These are phyloP conservation scores for Bombus sibiricus DNA, from an alignment of 1,140 invertebrate genomes.

Conservation along the genomic window DNA sequence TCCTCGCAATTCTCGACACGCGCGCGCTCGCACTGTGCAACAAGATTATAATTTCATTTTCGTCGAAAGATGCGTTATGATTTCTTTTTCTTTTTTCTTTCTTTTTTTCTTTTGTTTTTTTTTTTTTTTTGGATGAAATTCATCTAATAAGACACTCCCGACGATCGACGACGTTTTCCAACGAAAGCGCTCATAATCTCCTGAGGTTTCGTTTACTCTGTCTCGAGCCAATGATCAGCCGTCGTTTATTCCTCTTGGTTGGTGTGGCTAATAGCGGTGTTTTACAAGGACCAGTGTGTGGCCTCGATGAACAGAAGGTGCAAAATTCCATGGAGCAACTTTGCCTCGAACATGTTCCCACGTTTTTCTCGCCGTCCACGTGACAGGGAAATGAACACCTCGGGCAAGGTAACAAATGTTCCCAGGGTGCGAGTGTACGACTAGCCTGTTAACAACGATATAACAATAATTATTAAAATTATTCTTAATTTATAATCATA, in stretches of 20 bases:
- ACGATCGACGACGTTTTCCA: background rate
- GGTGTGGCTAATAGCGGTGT: constrained; percentile 79
- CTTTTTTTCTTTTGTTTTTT: background rate
- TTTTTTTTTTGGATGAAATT: background rate
- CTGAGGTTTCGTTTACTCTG: constrained; percentile 80
- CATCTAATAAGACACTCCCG: background rate
- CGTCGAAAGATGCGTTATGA: background rate
- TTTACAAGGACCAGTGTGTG: constrained; percentile 77
- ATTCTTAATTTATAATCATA: background rate
- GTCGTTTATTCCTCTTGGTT: constrained; percentile 77
- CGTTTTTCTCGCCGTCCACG: constrained; percentile 75
- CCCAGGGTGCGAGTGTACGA: constrained; percentile 74
- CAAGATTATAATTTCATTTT: background rate
- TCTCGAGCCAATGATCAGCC: constrained; percentile 75
- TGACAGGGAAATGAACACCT: constrained; percentile 79
- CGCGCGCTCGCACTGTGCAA: background rate
- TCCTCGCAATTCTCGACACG: background rate
- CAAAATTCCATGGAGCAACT: constrained; percentile 79
- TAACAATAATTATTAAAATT: background rate
- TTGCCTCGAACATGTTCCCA: constrained; percentile 77
- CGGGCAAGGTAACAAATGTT: constrained; percentile 77
- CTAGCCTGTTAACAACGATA: constrained; percentile 75
- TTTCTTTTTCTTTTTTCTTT: background rate
- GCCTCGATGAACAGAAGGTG: constrained; percentile 75
- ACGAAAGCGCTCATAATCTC: constrained; percentile 61